These are phyloP conservation scores for Charina bottae DNA, from an alignment of 2,113 vertebrate species.

Conservation along the genomic window DNA sequence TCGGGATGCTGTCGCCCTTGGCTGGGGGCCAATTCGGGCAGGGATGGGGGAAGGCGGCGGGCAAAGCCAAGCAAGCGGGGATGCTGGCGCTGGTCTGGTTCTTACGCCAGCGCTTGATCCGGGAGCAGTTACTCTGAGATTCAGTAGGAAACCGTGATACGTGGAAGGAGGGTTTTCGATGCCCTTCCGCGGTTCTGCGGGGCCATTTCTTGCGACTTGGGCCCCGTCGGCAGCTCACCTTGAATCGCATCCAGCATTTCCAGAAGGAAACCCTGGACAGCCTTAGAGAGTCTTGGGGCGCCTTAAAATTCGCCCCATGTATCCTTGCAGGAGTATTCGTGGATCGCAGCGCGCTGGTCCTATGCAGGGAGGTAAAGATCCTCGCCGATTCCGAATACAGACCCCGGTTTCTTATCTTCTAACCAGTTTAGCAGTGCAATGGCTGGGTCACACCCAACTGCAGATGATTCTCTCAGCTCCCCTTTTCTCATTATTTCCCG, in stretches of 20 bases:
- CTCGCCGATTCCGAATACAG: not conserved
- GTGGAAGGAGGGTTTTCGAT: not conserved
- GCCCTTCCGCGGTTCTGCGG: not conserved
- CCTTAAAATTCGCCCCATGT: not conserved
- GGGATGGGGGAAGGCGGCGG: not conserved
- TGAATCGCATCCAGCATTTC: not conserved
- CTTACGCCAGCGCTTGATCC: not conserved
- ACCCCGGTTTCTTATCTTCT: not conserved
- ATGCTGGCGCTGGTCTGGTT: not conserved
- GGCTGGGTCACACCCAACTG: not conserved
- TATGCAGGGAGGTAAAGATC: not conserved
- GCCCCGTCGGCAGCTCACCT: not conserved
- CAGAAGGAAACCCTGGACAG: not conserved
- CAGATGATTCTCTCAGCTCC: not conserved
- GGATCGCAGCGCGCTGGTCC: not conserved
- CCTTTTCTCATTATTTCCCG: not conserved
- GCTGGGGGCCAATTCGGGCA: not conserved
- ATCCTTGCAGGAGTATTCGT: not conserved
- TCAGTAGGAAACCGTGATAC: not conserved
- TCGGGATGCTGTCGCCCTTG: not conserved
- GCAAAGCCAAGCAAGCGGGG: not conserved
- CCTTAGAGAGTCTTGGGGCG: not conserved
- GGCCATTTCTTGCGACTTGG: not conserved
- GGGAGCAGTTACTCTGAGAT: not conserved
- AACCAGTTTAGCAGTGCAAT: not conserved